Base-by-base conservation (phyloP, 1,140 invertebrate species). In the Rhopalosiphum padi region DNA sequence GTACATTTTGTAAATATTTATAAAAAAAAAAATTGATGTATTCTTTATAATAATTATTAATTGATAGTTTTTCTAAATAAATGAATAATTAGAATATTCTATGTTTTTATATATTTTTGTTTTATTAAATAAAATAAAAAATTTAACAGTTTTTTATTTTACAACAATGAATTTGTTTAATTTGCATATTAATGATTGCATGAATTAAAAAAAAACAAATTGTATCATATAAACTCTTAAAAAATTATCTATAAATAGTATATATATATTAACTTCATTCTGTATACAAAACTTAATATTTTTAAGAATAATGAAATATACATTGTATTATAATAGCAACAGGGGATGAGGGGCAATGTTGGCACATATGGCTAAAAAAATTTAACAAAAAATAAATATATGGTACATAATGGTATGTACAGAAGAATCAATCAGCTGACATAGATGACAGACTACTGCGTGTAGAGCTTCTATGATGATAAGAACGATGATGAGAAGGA, bases 361-460 rank as follows among this genome's bases (percentile, higher is more conserved):
- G 91, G 91, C 91, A 93, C 91, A 85, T 93, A 85, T 93, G 48
- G 48, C 91, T 92, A 92, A 92, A 83, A 91, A 82, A 82, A 92
- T 51, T 82, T 43, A 92, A 93, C 77, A 93, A 93, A 93, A 91
- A 82, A 91, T 83, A 92, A 83, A 55, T 53, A 85, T 82, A 51
- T 83, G 30, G 60, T 51, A 83, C 51, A 83, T 91, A 92, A 85
- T 85, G 30, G 82, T 82, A 88, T 91, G 53, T 53, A 94, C 60
- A 91, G 30, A 25, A 48, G 9, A 85, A 41, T 95, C 95, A 97
- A 93, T 96, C 96, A 94, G 96, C 96, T 93, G 96, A 96, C 43
- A 96, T 96, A 23, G 97, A 97, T 89, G 97, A 97, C 41, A 97
- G 95, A 94, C 97, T 97, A 95, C 97, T 97, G 94, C 97, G 96